Percentiles rank a stretch among this genome's conserved stretches.
These are phyloP conservation scores for Beris chalybata DNA, from an alignment of 2,888 invertebrate genomes.

Conservation along the genomic window DNA sequence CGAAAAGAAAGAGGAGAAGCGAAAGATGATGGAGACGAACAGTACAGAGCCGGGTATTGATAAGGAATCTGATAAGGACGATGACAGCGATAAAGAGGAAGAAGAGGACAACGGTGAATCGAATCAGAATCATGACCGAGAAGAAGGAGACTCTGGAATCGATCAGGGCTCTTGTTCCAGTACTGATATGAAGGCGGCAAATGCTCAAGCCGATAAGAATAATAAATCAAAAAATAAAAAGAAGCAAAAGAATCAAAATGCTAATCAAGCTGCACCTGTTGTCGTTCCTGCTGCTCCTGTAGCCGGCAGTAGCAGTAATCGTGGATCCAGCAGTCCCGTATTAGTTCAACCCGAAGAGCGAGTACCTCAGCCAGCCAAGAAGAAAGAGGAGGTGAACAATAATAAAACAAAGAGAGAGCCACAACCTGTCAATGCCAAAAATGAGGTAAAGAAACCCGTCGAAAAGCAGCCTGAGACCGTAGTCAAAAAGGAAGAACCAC, in stretches of 20 bases:
- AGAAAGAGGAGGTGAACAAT: conserved; percentile 37
- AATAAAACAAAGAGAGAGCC: conserved; percentile 41
- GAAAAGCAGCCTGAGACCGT: conserved; percentile 17
- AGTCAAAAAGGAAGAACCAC: conserved; percentile 36
- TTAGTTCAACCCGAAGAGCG: conserved; percentile 38
- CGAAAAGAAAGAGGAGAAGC: conserved; percentile 88
- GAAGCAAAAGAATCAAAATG: conserved; percentile 45
- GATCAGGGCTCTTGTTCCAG: conserved; percentile 89
- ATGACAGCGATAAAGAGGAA: conserved; percentile 66
- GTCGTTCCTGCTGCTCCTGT: background rate
- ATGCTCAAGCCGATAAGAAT: conserved; percentile 48
- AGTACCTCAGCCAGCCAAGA: conserved; percentile 12
- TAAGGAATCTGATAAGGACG: conserved; percentile 62
- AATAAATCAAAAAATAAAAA: conserved; percentile 45
- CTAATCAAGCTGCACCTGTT: background rate
- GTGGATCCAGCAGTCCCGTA: conserved; percentile 40
- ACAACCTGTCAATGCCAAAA: conserved; percentile 25
- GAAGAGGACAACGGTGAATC: conserved; percentile 60
- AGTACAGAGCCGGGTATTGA: conserved; percentile 58
- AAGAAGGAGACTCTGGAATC: conserved; percentile 88
- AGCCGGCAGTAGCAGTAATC: conserved; percentile 23
- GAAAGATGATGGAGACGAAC: conserved; percentile 75
- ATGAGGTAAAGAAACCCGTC: conserved; percentile 21
- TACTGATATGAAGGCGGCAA: conserved; percentile 74
- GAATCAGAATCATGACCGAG: conserved; percentile 61